phyloP scores from a whole-genome alignment of 2,113 vertebrate species.

The Lonchura striata region DNA sequence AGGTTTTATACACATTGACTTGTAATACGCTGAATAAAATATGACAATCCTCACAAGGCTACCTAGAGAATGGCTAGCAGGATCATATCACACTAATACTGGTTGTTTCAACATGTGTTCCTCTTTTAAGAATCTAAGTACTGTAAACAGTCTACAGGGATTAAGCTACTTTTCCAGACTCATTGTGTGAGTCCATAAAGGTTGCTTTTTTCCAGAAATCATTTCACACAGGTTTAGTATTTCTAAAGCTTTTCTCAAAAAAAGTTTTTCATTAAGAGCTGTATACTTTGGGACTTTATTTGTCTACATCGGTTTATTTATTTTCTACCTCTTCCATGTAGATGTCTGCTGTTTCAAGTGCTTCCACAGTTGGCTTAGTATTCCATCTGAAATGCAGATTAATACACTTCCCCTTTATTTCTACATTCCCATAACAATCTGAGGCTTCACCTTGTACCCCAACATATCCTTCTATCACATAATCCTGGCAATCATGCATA shows the following conservation, averaged over 20 bases:
- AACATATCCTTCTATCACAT: background rate
- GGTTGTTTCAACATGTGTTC: background rate
- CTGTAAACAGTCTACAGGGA: background rate
- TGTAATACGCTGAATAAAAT: background rate
- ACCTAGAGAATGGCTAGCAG: background rate
- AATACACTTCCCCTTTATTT: background rate
- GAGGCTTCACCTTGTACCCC: background rate
- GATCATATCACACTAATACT: background rate
- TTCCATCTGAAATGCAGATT: background rate
- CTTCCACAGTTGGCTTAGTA: background rate
- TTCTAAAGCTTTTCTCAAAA: background rate
- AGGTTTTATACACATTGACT: background rate
- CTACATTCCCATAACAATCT: background rate
- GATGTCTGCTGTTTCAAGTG: background rate
- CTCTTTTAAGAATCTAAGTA: background rate
- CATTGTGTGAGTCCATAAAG: background rate
- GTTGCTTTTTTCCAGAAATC: background rate
- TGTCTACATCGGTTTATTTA: background rate
- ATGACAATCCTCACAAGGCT: background rate
- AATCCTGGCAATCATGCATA: background rate
- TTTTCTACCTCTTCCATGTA: background rate
- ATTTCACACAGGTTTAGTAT: background rate
- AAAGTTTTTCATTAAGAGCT: background rate
- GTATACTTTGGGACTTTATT: background rate
- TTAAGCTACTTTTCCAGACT: background rate